Evolutionary conservation across 2,113 vertebrate species (phyloP).

Genomic region (Sinocyclocheilus maitianheensis): DNA sequence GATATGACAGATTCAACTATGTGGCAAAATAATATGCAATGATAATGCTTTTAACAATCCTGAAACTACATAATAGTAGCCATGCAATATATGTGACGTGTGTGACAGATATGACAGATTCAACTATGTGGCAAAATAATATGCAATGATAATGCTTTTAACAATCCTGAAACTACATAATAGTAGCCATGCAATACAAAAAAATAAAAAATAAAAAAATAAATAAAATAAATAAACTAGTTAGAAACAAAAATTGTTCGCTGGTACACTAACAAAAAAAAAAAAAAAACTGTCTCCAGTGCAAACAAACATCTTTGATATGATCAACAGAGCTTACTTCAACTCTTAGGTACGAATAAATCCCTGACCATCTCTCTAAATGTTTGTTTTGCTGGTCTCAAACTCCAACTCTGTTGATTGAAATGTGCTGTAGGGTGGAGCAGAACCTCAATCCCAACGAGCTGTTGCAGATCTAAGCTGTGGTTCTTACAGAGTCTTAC

Average conservation of each 20-base stretch:
- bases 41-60: not conserved
- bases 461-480: not conserved
- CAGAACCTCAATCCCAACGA: not conserved
- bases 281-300: not conserved
- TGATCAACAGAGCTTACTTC: not conserved
- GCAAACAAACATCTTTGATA: not conserved
- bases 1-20: too few species aligned
- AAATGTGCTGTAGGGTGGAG: not conserved
- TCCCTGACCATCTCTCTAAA: not conserved
- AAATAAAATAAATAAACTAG: too few species aligned
- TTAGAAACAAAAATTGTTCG: not conserved
- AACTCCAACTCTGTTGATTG: not conserved
- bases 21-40: too few species aligned
- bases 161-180: not conserved
- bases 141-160: not conserved
- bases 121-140: too few species aligned
- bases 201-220: too few species aligned
- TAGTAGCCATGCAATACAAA: not conserved
- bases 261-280: not conserved
- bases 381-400: not conserved
- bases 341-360: not conserved
- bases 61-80: not conserved
- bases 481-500: constrained; percentile 2
- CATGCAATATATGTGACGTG: too few species aligned
- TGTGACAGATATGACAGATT: too few species aligned